phyloP scores from a whole-genome alignment of 2,797 vertebrate genomes.

The Phylloscopus collybita region DNA sequence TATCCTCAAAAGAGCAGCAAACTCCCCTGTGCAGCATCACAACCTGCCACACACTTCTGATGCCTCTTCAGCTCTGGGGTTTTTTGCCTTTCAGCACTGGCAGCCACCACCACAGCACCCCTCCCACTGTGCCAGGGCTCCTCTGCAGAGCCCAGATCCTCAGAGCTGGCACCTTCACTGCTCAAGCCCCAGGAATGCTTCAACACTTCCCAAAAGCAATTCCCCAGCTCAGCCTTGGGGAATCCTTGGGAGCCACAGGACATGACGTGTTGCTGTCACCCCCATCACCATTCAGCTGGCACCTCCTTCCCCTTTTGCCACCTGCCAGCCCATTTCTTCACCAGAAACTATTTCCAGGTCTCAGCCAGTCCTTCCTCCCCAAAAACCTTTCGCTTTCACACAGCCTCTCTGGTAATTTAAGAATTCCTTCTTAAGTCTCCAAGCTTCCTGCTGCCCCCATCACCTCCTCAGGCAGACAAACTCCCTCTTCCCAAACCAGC shows the following conservation, averaged over 20 bases:
- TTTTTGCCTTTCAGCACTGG: not conserved
- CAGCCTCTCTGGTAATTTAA: accelerated
- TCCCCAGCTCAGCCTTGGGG: not conserved
- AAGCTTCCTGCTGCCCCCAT: not conserved
- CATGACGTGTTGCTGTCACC: accelerated
- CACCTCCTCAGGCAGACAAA: not conserved
- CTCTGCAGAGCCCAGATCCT: not conserved
- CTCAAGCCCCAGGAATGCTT: accelerated
- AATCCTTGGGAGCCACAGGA: not conserved
- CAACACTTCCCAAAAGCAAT: not conserved
- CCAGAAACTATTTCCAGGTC: not conserved
- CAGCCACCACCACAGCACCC: not conserved
- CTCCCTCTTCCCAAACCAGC: accelerated
- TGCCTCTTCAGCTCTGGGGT: not conserved
- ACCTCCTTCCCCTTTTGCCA: not conserved
- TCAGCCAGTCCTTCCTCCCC: not conserved
- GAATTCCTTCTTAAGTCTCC: not conserved
- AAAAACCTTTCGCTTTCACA: not conserved
- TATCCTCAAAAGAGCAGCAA: not conserved
- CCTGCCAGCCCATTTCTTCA: not conserved
- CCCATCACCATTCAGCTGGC: not conserved
- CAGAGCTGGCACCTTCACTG: accelerated
- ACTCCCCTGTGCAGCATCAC: not conserved
- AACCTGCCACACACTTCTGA: not conserved
- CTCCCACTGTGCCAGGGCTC: not conserved